Conservation (phyloP, 2,888 invertebrate genomes). For the Hydriomena furcata region DNA sequence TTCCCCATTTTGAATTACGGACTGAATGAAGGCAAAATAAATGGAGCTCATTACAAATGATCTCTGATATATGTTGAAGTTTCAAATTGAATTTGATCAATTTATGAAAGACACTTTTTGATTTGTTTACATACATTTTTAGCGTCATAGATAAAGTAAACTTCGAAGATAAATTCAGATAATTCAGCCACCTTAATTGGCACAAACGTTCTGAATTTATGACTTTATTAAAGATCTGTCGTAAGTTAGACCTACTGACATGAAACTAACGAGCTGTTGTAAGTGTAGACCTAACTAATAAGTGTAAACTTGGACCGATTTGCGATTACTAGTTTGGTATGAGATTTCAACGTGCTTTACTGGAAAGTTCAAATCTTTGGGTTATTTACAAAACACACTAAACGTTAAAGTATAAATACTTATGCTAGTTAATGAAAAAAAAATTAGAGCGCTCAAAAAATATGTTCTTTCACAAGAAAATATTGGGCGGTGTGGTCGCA, state of each 20-base stretch:
- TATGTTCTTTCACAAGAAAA: no score
- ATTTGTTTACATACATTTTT: slow-evolving; percentile 38
- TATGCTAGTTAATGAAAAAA: no score
- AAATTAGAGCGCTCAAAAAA: no score
- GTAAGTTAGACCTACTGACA: slow-evolving; percentile 9
- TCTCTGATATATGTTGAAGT: slow-evolving; percentile 36
- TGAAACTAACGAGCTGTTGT: slow-evolving; percentile 11
- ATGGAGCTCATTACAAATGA: slow-evolving; percentile 43
- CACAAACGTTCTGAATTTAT: slow-evolving; percentile 11
- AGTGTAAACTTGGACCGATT: no score
- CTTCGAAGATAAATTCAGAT: no score
- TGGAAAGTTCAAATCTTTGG: no score
- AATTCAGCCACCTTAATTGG: not conserved
- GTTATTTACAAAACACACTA: no score
- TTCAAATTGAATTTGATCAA: slow-evolving; percentile 21
- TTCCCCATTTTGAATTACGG: not conserved
- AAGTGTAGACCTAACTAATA: not conserved
- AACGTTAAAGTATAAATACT: no score
- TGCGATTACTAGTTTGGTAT: no score
- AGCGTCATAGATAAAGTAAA: slow-evolving; percentile 4
- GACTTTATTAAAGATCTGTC: slow-evolving; percentile 12
- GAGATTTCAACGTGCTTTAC: no score
- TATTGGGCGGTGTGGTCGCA: no score
- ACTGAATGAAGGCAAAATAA: slow-evolving; percentile 25
- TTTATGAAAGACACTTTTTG: slow-evolving; percentile 38